Base-by-base conservation (phyloP, 1,140 invertebrate species). In the Drosophila biarmipes region DNA sequence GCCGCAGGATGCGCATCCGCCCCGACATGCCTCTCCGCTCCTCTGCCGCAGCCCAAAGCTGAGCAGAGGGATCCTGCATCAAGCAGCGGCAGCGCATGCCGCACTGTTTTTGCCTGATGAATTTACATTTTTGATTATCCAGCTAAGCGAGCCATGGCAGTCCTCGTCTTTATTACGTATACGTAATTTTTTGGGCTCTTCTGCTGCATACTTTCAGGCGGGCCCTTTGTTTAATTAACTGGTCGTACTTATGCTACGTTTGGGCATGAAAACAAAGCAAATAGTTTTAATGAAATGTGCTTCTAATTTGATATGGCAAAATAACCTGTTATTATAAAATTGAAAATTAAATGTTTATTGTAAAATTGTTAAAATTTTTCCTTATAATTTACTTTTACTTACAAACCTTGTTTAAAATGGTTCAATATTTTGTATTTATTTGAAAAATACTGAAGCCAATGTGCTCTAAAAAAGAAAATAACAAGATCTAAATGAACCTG, bases 91-190 rank as follows among this genome's bases (percentile, higher is more conserved):
- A 31, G 7, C 15, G 15, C 46, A 40, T 53, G 29, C 10, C 27
- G 7, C 34, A 37, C 45, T 58, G 46, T 58, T 43, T 52, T 11
- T 40, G 10, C 12, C 10, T 61, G 52, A 43, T 43, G 59, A 69
- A 75, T 69, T 69, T 68, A 63, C 58, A 77, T 73, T 62, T 67
- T 86, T 73, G 61, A 56, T 76, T 66, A 59, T 63, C 31, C 46
- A 45, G 49, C 53, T n/a, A 6, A 43, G 21, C 21, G 12, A 21
- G 19, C 6, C n/a, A 34, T 31, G 53, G 29, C 31, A 15, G 27
- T 43, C 45, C 14, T 42, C 24, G 24, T 4, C 24, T 24, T 24
- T 24, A 24, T 24, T 67, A 66, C 45, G 53, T 54, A 73, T 68
- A 54, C 34, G 58, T 31, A 37, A 49, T 21, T 29, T 48, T 61